Evolutionary conservation across 30 jellyfish, hydroid and myxozoan genomes (phyloP), one percentile per base, ranked within the genome.

Genomic region (Aurelia sp.): DNA sequence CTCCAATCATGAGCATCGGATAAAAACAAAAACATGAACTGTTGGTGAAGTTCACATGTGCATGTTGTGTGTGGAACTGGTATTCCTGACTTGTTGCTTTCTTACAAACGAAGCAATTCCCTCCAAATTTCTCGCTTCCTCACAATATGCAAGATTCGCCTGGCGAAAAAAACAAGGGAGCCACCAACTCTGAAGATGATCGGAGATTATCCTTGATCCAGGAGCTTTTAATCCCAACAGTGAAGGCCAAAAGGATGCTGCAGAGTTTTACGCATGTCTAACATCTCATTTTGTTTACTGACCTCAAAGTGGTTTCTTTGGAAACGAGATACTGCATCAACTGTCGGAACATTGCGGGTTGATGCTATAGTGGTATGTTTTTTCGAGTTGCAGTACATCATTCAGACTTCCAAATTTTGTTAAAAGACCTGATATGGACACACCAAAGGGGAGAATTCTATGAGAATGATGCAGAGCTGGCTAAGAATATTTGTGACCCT

Each of bases 41-140:
- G 81, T 60, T 70, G 81, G 81, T 38, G 38, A 22, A 70, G 64
- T 70, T 70, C 64, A 12, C 4, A 35, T 4, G 81, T 12, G 38
- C 81, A 70, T 35, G 63, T 70, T 3, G 64, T 70, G 47, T 70
- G 81, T 15, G 81, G 81, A 24, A 70, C 81, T 38, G 81, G 81
- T 17, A 70, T 70, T 12, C 2, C 63, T 20, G 81, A 70, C 9
- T 5, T 24, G 22, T 16, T 70, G 33, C 22, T 30, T 24, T 70
- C 63, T 3, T 70, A 38, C 62, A 9, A 70, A 13, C 33, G 62
- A 38, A 48, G 81, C 64, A 70, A 6, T 22, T 33, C 9, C 8
- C 70, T 60, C 10, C 13, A 35, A 24, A 38, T 70, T 9, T 70
- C 81, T 17, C 81, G 33, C 30, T 17, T 17, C 21, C 24, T 70